phyloP scores from a whole-genome alignment of 2,797 vertebrate genomes.

The Paguma larvata region DNA sequence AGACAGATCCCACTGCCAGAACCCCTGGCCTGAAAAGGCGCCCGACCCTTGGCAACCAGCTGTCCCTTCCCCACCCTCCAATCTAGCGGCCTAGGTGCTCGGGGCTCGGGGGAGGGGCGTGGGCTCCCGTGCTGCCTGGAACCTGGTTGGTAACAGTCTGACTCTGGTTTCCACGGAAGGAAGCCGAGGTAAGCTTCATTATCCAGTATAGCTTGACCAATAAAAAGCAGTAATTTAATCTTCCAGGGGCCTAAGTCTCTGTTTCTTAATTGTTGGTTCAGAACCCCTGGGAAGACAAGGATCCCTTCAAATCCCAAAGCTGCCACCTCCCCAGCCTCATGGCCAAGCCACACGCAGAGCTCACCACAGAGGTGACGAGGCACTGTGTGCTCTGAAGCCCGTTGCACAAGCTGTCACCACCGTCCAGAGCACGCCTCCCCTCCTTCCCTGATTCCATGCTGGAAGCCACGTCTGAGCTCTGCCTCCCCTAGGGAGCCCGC shows the following conservation, averaged over 20 bases:
- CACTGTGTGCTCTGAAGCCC: accelerated
- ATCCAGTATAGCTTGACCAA: accelerated
- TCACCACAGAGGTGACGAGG: accelerated
- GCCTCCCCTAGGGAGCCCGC: too few relatives aligned
- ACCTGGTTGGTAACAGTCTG: accelerated
- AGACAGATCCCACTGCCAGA: background rate
- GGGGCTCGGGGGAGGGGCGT: accelerated
- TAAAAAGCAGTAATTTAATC: background rate
- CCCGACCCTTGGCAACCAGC: accelerated
- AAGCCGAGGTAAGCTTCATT: accelerated
- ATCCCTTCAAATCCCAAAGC: background rate
- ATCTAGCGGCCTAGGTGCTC: accelerated
- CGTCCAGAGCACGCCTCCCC: accelerated
- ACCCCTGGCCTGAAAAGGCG: background rate
- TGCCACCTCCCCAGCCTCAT: background rate
- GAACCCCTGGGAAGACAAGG: background rate
- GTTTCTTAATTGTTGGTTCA: background rate
- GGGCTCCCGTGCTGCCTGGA: accelerated
- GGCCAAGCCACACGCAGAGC: background rate
- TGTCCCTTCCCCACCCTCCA: background rate
- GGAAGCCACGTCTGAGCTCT: accelerated
- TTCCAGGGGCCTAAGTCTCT: background rate
- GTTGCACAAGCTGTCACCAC: accelerated
- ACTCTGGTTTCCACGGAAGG: background rate
- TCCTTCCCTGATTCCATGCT: background rate